These are phyloP conservation scores for Holothuria glaberrima DNA, from an alignment of 35 echinoderm and acorn worm genomes.

Conservation along the genomic window DNA sequence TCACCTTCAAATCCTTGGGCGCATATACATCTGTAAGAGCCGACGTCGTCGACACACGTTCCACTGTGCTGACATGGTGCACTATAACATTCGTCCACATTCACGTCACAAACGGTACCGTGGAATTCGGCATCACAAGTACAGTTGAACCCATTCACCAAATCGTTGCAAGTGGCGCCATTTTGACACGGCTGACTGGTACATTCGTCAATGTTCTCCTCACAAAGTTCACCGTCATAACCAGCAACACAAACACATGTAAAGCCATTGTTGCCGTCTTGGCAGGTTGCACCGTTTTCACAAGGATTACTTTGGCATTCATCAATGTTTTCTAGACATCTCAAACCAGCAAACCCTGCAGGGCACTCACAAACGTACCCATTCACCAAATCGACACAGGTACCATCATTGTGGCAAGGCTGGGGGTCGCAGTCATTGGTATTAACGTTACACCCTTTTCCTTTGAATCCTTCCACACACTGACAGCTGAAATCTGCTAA, in stretches of 20 bases:
- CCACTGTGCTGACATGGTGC: conserved; percentile 59
- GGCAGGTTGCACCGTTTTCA: conserved; percentile 66
- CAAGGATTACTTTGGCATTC: conserved; percentile 73
- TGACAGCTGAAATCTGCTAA: conserved; percentile 59
- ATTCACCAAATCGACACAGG: conserved; percentile 68
- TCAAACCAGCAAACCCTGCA: too few relatives aligned
- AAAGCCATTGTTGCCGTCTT: conserved; percentile 59
- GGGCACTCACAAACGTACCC: conserved; percentile 61
- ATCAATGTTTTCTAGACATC: conserved; percentile 59
- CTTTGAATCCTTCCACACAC: conserved; percentile 62
- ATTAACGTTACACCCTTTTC: too few relatives aligned
- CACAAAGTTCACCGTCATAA: too few relatives aligned
- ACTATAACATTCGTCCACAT: conserved; percentile 75
- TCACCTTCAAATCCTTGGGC: too few relatives aligned
- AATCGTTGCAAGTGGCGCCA: too few relatives aligned
- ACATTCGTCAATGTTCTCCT: too few relatives aligned
- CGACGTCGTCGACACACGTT: conserved; percentile 54
- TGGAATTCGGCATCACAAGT: too few relatives aligned
- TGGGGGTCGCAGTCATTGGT: conserved; percentile 57
- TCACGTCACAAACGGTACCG: conserved; percentile 73
- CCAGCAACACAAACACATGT: conserved; percentile 68
- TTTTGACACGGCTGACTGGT: too few relatives aligned
- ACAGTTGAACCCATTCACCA: too few relatives aligned
- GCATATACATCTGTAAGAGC: too few relatives aligned
- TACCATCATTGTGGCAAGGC: conserved; percentile 64